phyloP scores from a whole-genome alignment of 2,113 vertebrate species.

The Gobiocypris rarus region DNA sequence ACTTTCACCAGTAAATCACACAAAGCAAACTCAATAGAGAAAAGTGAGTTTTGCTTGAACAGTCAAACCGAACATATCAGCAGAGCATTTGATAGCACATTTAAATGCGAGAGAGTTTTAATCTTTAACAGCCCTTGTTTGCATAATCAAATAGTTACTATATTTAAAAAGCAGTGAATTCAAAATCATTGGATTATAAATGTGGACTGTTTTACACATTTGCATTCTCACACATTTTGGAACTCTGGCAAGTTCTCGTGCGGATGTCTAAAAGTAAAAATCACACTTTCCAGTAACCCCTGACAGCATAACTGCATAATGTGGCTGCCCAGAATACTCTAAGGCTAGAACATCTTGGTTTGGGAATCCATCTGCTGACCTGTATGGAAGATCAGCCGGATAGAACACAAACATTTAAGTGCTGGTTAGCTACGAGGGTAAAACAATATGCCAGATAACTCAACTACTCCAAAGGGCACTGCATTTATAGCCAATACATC shows the following conservation, averaged over 20 bases:
- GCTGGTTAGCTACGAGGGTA: conserved; percentile 5
- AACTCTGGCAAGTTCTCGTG: background rate
- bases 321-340: background rate
- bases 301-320: background rate
- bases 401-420: background rate
- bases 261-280: conserved; percentile 9
- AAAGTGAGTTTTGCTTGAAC: background rate
- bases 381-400: background rate
- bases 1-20: background rate
- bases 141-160: background rate
- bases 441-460: conserved; percentile 25
- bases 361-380: conserved; percentile 12
- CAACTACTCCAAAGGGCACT: conserved; percentile 12
- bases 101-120: background rate
- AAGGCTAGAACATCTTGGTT: background rate
- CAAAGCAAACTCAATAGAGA: background rate
- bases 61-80: background rate
- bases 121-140: conserved; percentile 5
- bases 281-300: background rate
- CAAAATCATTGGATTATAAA: conserved; percentile 3
- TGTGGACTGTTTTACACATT: conserved; percentile 2
- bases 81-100: background rate
- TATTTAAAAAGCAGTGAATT: conserved; percentile 1
- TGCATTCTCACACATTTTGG: background rate
- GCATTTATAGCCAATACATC: background rate